Percentiles rank a stretch among this genome's conserved stretches.
Evolutionary conservation across 2,888 invertebrate species (phyloP).

Genomic region (Sthenelais limicola): DNA sequence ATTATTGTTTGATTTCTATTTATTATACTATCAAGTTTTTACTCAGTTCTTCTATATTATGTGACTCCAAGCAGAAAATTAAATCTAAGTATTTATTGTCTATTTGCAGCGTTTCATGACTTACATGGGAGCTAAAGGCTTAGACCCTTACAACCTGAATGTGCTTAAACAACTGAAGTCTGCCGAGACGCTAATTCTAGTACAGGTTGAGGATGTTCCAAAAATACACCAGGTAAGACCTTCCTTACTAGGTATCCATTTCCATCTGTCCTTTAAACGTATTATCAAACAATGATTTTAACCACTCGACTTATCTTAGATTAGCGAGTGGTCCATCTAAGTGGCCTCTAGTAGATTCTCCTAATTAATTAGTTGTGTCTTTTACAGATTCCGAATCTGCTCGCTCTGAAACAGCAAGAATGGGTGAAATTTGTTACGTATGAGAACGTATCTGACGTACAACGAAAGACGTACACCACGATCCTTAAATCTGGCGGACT

Average conservation of each 20-base stretch:
- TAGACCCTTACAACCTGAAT: slow-evolving; percentile 49
- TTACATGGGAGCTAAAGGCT: slow-evolving; percentile 46
- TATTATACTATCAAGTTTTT: no score
- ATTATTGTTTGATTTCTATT: no score
- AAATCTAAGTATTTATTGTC: slow-evolving; percentile 6
- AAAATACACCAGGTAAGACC: slow-evolving; percentile 38
- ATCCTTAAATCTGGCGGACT: slow-evolving; percentile 48
- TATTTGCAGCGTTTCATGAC: slow-evolving; percentile 45
- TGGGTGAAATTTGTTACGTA: slow-evolving; percentile 48
- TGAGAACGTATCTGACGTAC: slow-evolving; percentile 47
- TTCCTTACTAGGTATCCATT: no score
- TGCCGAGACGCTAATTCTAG: slow-evolving; percentile 45
- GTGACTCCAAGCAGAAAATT: no score
- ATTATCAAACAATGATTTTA: no score
- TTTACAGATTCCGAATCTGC: slow-evolving; percentile 47
- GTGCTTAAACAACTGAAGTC: slow-evolving; percentile 30
- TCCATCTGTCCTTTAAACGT: no score
- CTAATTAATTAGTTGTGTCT: no score
- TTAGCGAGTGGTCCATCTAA: no score
- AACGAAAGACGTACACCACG: slow-evolving; percentile 41
- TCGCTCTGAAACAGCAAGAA: slow-evolving; percentile 47
- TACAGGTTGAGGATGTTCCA: slow-evolving; percentile 44
- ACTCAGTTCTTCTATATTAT: slow-evolving; percentile 1
- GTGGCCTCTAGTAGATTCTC: no score
- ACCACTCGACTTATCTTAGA: no score